These are phyloP conservation scores for Masticophis lateralis DNA, from an alignment of 2,797 vertebrate genomes.

Conservation along the genomic window DNA sequence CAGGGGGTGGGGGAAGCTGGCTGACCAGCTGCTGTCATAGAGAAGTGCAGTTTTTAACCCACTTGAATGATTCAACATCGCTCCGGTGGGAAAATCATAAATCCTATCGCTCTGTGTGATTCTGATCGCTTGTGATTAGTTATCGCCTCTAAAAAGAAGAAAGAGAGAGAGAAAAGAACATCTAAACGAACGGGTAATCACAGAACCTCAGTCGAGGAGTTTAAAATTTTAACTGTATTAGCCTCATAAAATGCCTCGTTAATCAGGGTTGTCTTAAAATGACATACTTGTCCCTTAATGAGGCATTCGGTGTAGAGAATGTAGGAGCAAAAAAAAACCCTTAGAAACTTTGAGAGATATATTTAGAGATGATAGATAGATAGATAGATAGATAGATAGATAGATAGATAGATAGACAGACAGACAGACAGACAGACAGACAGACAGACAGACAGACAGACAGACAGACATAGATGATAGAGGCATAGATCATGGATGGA, in stretches of 20 bases:
- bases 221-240: constrained; percentile 74
- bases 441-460: not conserved
- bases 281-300: constrained; percentile 69
- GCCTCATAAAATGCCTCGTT: constrained; percentile 75
- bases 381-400: not conserved
- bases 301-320: constrained; percentile 61
- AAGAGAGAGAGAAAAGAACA: constrained; percentile 32
- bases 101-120: constrained; percentile 56
- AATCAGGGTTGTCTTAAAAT: constrained; percentile 71
- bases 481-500: not conserved
- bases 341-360: constrained; percentile 19
- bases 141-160: constrained; percentile 43
- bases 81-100: constrained; percentile 48
- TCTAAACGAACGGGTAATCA: constrained; percentile 73
- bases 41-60: constrained; percentile 56
- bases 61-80: constrained; percentile 54
- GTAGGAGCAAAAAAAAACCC: constrained; percentile 35
- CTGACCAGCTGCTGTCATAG: constrained; percentile 57
- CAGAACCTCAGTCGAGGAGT: constrained; percentile 67
- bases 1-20: constrained; percentile 43
- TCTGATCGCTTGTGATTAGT: constrained; percentile 69
- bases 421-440: not conserved
- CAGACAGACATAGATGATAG: not conserved
- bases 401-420: not conserved
- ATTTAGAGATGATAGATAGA: not conserved